phyloP scores from a whole-genome alignment of 2,113 vertebrate species.

The Bombycilla garrulus region DNA sequence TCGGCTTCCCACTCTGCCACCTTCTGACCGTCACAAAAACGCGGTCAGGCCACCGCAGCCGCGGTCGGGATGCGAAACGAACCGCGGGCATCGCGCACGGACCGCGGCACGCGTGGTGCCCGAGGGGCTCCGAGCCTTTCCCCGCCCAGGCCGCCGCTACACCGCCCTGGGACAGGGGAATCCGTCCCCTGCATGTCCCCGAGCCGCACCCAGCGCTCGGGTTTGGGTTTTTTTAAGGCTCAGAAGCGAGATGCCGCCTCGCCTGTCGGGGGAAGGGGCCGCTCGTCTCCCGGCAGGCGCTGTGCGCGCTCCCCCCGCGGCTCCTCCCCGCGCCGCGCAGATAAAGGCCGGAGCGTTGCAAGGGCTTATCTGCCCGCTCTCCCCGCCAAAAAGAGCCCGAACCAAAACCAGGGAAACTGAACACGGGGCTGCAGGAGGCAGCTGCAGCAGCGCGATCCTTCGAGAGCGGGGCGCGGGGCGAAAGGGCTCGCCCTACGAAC shows the following conservation, averaged over 20 bases:
- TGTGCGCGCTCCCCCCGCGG: not conserved
- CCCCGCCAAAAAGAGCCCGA: not conserved
- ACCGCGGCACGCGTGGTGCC: not conserved
- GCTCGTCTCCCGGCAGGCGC: not conserved
- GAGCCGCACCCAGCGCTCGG: not conserved
- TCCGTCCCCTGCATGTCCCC: rapidly evolving
- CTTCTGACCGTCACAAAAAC: rapidly evolving
- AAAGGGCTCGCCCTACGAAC: not conserved
- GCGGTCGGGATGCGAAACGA: not conserved
- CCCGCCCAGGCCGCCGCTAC: not conserved
- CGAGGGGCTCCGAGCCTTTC: too few species aligned
- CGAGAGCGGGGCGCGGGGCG: not conserved
- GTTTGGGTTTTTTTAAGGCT: too few species aligned
- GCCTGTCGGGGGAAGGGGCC: not conserved
- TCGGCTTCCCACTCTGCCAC: not conserved
- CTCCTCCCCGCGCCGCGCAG: not conserved
- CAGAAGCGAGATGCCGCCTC: rapidly evolving
- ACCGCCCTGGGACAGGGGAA: rapidly evolving
- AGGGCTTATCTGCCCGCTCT: not conserved
- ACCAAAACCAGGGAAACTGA: not conserved
- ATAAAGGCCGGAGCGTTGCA: not conserved
- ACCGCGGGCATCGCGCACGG: not conserved
- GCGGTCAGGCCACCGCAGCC: not conserved
- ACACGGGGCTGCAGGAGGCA: not conserved
- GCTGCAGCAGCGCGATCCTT: not conserved